A percentile compares a stretch with the other conserved stretches of the same genome.
phyloP scores from a whole-genome alignment of 2,888 invertebrate species.

The Yponomeuta plumbellus region DNA sequence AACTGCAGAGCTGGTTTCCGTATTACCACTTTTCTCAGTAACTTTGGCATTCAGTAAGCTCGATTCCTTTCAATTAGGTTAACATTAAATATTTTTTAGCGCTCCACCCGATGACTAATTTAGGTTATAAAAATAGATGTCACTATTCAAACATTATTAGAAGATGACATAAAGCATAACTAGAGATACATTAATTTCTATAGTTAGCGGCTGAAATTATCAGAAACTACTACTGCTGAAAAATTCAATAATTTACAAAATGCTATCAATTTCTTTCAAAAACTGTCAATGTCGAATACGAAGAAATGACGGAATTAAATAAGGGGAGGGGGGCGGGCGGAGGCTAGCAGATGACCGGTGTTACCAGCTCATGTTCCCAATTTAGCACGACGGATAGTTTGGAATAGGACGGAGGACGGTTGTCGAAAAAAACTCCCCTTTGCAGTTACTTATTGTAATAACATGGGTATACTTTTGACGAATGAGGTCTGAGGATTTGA shows the following conservation, averaged over 20 bases:
- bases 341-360: no score
- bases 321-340: no score
- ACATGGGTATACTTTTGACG: no score
- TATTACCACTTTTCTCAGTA: not conserved
- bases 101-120: slow-evolving; percentile 44
- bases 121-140: slow-evolving; percentile 66
- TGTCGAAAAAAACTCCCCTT: no score
- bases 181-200: not conserved
- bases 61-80: not conserved
- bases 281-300: no score
- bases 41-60: not conserved
- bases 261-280: not conserved
- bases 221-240: not conserved
- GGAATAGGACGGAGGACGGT: no score
- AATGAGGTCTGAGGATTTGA: no score
- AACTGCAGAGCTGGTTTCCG: not conserved
- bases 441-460: no score
- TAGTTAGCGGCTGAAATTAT: not conserved
- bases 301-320: no score
- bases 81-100: slow-evolving; percentile 26
- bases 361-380: no score
- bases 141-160: slow-evolving; percentile 22
- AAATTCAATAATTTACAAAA: not conserved
- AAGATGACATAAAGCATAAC: slow-evolving; percentile 11
- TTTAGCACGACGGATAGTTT: no score